A percentile compares a stretch with the other conserved stretches of the same genome.
Evolutionary conservation across 2,888 invertebrate genomes (phyloP).

Genomic region (Melieria picta): DNA sequence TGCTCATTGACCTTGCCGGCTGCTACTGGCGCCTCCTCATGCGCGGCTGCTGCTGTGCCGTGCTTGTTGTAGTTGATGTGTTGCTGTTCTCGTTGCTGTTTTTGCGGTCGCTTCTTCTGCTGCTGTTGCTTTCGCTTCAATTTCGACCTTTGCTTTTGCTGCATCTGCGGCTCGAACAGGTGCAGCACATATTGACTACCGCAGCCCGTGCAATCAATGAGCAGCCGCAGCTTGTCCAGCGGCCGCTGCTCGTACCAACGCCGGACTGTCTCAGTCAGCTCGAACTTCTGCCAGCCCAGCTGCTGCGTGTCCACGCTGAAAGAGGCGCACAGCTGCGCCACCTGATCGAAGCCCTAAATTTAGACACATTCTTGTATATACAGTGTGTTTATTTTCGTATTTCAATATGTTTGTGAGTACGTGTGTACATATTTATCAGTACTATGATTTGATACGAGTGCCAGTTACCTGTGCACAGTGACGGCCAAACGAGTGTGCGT

Average conservation of each 20-base stretch:
- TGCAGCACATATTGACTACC: conserved; percentile 78
- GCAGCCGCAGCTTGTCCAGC: conserved; percentile 73
- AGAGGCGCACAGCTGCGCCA: conserved; percentile 70
- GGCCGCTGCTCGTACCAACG: conserved; percentile 72
- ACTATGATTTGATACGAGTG: no score
- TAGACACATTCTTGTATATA: background rate
- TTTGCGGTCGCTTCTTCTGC: background rate
- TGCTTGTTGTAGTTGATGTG: no score
- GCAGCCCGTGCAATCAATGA: conserved; percentile 88
- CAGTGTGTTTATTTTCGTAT: background rate
- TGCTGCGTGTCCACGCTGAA: conserved; percentile 71
- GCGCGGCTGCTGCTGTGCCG: no score
- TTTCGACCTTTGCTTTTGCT: background rate
- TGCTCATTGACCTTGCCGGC: no score
- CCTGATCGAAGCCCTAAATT: conserved; percentile 70
- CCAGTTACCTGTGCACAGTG: no score
- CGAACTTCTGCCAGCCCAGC: conserved; percentile 88
- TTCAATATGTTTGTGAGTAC: no score
- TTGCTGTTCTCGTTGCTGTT: background rate
- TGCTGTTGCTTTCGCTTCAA: conserved; percentile 1
- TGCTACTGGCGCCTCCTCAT: no score
- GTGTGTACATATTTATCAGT: no score
- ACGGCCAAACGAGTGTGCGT: no score
- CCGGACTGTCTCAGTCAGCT: conserved; percentile 81
- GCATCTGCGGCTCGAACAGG: conserved; percentile 63